Percentiles rank a stretch among this genome's conserved stretches.
Evolutionary conservation across 2,797 vertebrate genomes (phyloP).

Genomic region (Prionace glauca): DNA sequence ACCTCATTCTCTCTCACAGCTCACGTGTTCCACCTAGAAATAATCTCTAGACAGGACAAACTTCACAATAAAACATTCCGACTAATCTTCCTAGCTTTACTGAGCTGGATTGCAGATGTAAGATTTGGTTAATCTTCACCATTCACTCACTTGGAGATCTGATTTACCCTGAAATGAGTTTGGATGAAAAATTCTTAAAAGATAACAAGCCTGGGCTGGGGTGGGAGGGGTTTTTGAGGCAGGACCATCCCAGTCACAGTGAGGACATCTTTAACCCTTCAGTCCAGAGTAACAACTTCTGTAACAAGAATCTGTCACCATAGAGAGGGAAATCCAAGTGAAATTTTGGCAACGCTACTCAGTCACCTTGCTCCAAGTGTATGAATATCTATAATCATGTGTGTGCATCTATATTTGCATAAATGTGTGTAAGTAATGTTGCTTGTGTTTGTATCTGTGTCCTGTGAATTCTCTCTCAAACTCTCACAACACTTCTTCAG

Average conservation of each 20-base stretch:
- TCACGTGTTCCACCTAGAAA: background rate
- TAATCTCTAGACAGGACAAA: constrained; percentile 8
- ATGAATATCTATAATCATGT: background rate
- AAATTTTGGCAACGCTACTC: background rate
- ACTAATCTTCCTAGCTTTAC: constrained; percentile 93
- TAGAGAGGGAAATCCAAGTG: background rate
- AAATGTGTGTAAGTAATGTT: background rate
- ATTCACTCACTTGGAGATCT: constrained; percentile 82
- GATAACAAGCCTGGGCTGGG: constrained; percentile 49
- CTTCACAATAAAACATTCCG: constrained; percentile 58
- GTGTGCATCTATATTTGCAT: background rate
- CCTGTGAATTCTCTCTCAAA: background rate
- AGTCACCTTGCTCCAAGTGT: background rate
- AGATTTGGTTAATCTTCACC: constrained; percentile 84
- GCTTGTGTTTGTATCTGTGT: background rate
- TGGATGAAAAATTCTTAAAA: constrained; percentile 71
- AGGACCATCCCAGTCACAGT: background rate
- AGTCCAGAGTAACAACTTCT: background rate
- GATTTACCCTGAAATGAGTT: constrained; percentile 80
- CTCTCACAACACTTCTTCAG: too few relatives aligned
- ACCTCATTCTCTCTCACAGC: background rate
- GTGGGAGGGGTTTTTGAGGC: background rate
- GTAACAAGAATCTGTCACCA: background rate
- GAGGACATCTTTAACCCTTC: background rate
- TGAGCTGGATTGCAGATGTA: constrained; percentile 78